Percentiles rank a stretch among this genome's conserved stretches.
These are phyloP conservation scores for Amphimedon queenslandica DNA, from an alignment of 37 sponge, comb jelly and placozoan genomes.

Conservation along the genomic window DNA sequence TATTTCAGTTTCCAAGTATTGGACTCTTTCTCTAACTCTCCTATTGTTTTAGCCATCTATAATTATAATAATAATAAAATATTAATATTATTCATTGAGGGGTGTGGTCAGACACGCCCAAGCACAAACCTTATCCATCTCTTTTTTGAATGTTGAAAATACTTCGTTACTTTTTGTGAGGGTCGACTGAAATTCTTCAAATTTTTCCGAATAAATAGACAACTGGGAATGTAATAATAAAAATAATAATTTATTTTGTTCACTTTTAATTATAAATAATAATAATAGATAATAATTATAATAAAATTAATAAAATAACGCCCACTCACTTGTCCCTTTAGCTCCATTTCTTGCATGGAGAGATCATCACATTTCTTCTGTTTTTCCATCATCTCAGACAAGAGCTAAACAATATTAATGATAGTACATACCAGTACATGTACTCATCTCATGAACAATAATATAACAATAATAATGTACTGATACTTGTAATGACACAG, in stretches of 20 bases:
- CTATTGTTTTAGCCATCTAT: constrained; percentile 86
- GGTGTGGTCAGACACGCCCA: background rate
- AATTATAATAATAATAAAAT: background rate
- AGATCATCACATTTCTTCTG: constrained; percentile 87
- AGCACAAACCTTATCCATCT: constrained; percentile 87
- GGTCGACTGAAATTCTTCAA: constrained; percentile 97
- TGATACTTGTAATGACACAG: too few species aligned
- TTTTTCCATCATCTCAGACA: constrained; percentile 77
- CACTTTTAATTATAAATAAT: background rate
- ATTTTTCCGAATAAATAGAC: constrained; percentile 91
- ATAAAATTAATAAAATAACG: background rate
- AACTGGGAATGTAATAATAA: constrained; percentile 33
- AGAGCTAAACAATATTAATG: constrained; percentile 61
- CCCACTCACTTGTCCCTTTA: constrained; percentile 63
- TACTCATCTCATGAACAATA: too few species aligned
- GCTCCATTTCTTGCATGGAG: constrained; percentile 78
- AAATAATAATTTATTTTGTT: background rate
- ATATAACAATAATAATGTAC: background rate
- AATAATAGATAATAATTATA: background rate
- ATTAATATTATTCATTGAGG: background rate
- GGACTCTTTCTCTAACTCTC: constrained; percentile 80
- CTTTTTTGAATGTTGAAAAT: constrained; percentile 91
- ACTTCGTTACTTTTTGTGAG: constrained; percentile 91
- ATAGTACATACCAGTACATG: too few species aligned
- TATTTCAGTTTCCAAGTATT: constrained; percentile 59